These are phyloP conservation scores for Tribolium madens DNA, from an alignment of 1,140 invertebrate genomes.

Conservation along the genomic window DNA sequence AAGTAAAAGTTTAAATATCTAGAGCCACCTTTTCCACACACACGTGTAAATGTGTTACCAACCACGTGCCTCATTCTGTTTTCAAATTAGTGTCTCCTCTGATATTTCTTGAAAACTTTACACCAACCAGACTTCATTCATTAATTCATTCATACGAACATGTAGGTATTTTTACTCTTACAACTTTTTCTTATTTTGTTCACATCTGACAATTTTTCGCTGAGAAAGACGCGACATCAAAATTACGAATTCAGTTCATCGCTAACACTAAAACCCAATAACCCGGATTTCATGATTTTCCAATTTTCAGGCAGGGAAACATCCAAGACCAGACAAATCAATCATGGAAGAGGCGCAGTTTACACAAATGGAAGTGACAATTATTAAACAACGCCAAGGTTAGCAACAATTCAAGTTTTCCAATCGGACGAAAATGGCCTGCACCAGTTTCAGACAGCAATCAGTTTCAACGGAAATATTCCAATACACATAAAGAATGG, in stretches of 20 bases:
- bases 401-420: conserved; percentile 10
- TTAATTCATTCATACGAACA: neutral
- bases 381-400: conserved; percentile 3
- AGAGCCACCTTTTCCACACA: neutral
- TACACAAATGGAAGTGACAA: conserved; percentile 18
- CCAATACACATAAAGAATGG: neutral
- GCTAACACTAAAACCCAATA: conserved; percentile 12
- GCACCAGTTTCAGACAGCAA: conserved; percentile 18
- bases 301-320: neutral
- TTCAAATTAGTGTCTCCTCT: neutral
- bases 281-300: neutral
- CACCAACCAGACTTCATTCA: neutral
- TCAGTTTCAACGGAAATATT: neutral
- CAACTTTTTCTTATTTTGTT: too few species aligned
- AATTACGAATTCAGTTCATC: conserved; percentile 18
- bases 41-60: neutral
- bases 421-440: conserved; percentile 6
- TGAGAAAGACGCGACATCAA: neutral
- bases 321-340: neutral
- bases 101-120: neutral
- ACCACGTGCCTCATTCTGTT: neutral
- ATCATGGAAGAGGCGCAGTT: neutral
- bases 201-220: neutral
- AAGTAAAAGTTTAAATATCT: neutral
- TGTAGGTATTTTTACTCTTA: neutral